phyloP scores from a whole-genome alignment of 2,888 invertebrate species.

The Cataglyphis livida region DNA sequence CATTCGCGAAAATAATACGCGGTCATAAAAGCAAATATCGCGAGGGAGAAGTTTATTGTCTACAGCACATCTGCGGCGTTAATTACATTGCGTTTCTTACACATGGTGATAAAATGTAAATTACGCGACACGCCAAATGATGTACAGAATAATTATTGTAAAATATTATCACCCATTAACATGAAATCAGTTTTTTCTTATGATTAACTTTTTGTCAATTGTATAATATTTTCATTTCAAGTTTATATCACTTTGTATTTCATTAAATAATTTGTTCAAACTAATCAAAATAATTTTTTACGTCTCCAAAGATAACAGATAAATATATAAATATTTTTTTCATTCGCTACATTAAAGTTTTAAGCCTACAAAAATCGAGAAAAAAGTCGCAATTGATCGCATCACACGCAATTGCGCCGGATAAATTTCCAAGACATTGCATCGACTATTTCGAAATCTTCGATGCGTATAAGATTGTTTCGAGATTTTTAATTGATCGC shows the following conservation, averaged over 20 bases:
- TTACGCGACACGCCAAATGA: background rate
- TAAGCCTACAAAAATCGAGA: slow-evolving; percentile 21
- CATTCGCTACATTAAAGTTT: slow-evolving; percentile 4
- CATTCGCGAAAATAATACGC: slow-evolving; percentile 51
- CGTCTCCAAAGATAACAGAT: background rate
- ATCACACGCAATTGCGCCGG: slow-evolving; percentile 31
- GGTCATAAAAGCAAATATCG: slow-evolving; percentile 42
- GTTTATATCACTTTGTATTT: background rate
- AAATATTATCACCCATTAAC: background rate
- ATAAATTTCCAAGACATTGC: slow-evolving; percentile 31
- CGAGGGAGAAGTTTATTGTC: slow-evolving; percentile 45
- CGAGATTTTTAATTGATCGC: slow-evolving; percentile 48
- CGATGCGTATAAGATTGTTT: slow-evolving; percentile 17
- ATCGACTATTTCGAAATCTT: slow-evolving; percentile 2
- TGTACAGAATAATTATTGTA: background rate
- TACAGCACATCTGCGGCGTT: slow-evolving; percentile 37
- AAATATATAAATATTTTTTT: background rate
- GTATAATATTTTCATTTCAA: background rate
- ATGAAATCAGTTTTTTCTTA: slow-evolving; percentile 1
- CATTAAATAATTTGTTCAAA: background rate
- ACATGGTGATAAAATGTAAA: slow-evolving; percentile 21
- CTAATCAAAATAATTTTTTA: background rate
- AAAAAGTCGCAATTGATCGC: slow-evolving; percentile 22
- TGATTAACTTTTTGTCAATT: background rate
- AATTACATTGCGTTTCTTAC: slow-evolving; percentile 44